Base-by-base conservation (phyloP, 1,140 invertebrate species). In the Arion vulgaris region DNA sequence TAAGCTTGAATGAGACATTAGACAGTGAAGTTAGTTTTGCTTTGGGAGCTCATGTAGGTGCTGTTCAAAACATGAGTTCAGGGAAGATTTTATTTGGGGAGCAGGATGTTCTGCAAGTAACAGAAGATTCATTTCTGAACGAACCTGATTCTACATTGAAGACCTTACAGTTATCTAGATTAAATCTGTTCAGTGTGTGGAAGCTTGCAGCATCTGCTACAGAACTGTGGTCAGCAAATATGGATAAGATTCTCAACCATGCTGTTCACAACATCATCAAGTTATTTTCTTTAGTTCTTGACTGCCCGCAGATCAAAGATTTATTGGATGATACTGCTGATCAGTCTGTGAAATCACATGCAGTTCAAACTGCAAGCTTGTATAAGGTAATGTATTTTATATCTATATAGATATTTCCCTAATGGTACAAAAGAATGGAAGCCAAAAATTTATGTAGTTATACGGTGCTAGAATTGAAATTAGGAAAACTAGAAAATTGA, bases 61-160 rank as follows among this genome's bases (percentile, higher is more conserved):
- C 79, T 34, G 66, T 87, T 0, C 79, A 83, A 4, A 85, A 89
- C 34, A 66, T 89, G 28, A 88, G 84, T 79, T 85, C 86, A 71
- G 91, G 91, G 17, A 90, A 89, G 80, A 90, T 92, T 57, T 80
- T 88, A 7, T 92, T 92, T 86, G 88, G 89, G 15, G 89, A 91
- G 57, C 83, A 83, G 34, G 89, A 88, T 41, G 81, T 86, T 69
- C 62, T 87, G 15, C 51, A 2, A 26, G 26, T 81, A 23, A 53
- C 32, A 2, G 71, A 74, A 26, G 80, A 49, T 26, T 81, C 80
- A 39, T 57, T 81, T 74, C 32, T 73, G 1, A 39, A 28, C 38
- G 80, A 81, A 62, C 80, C 76, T 34, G 73, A 86, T 36, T 74
- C 85, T 62, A 23, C 87, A 4, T 76, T 87, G 66, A 86, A 87